Evolutionary conservation across 2,113 vertebrate genomes (phyloP).

Genomic region (Sinocyclocheilus maitianheensis): DNA sequence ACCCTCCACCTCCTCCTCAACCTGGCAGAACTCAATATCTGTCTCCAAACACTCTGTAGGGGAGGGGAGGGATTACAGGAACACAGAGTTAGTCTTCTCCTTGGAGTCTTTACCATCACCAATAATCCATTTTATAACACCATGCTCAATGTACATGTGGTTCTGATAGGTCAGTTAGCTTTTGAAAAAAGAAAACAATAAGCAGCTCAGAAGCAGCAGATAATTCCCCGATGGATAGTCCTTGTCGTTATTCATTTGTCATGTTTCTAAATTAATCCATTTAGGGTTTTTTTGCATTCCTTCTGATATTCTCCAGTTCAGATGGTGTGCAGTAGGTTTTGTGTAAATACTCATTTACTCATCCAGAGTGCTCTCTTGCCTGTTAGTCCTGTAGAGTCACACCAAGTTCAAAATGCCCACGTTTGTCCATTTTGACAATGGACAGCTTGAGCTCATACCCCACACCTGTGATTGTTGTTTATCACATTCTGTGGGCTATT

Average conservation of each 20-base stretch:
- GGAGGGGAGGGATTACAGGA: slow-evolving; percentile 62
- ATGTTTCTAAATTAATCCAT: slow-evolving; percentile 41
- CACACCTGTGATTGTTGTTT: slow-evolving; percentile 4
- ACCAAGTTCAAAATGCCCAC: slow-evolving; percentile 28
- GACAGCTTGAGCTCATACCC: slow-evolving; percentile 21
- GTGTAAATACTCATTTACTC: slow-evolving; percentile 37
- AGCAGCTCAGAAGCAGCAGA: slow-evolving; percentile 50
- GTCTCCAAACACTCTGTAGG: slow-evolving; percentile 68
- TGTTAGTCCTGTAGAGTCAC: slow-evolving; percentile 50
- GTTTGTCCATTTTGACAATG: slow-evolving; percentile 27
- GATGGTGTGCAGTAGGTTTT: slow-evolving; percentile 34
- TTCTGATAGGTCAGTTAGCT: slow-evolving; percentile 46
- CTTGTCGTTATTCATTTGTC: slow-evolving; percentile 35
- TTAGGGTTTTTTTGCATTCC: slow-evolving; percentile 38
- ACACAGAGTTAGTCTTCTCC: slow-evolving; percentile 65
- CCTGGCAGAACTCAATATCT: slow-evolving; percentile 69
- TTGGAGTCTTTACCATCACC: slow-evolving; percentile 47
- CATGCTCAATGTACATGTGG: slow-evolving; percentile 47
- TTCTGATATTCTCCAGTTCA: slow-evolving; percentile 39
- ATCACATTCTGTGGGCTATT: slow-evolving; percentile 21
- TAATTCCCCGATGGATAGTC: slow-evolving; percentile 34
- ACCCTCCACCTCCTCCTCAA: slow-evolving; percentile 58
- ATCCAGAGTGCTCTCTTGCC: slow-evolving; percentile 43
- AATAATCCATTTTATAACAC: slow-evolving; percentile 51
- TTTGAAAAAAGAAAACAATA: slow-evolving; percentile 42